A percentile compares a stretch with the other conserved stretches of the same genome.
Conservation (phyloP, 2,113 vertebrate species). For the Pyxicephalus adspersus region DNA sequence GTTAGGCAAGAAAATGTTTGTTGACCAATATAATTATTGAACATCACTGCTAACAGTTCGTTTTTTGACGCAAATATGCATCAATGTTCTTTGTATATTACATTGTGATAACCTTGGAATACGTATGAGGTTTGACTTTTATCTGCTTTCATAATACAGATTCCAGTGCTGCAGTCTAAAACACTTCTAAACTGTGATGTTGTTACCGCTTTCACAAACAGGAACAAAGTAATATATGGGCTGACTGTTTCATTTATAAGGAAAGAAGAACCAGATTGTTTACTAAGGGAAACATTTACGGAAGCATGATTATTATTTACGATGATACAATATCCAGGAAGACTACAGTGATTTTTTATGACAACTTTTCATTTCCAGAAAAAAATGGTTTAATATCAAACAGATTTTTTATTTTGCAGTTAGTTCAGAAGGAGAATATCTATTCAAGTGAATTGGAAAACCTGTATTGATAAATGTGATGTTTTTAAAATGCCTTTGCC, state of each 20-base stretch:
- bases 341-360: conserved; percentile 4
- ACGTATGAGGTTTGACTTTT: background rate
- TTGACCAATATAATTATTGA: too few relatives aligned
- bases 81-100: background rate
- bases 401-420: too few relatives aligned
- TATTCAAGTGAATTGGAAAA: too few relatives aligned
- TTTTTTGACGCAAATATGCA: too few relatives aligned
- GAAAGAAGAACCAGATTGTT: background rate
- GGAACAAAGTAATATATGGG: background rate
- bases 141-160: background rate
- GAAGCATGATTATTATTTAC: background rate
- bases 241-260: background rate
- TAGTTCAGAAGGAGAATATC: too few relatives aligned
- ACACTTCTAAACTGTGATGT: background rate
- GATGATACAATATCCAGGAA: background rate
- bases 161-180: background rate
- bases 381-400: background rate
- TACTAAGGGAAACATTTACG: background rate
- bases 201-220: background rate
- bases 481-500: too few relatives aligned
- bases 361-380: background rate
- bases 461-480: too few relatives aligned
- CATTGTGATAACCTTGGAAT: background rate
- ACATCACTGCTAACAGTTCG: too few relatives aligned
- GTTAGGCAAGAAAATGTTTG: too few relatives aligned